A percentile compares a stretch with the other conserved stretches of the same genome.
phyloP scores from a whole-genome alignment of 2,888 invertebrate species.

The Hyalella azteca region DNA sequence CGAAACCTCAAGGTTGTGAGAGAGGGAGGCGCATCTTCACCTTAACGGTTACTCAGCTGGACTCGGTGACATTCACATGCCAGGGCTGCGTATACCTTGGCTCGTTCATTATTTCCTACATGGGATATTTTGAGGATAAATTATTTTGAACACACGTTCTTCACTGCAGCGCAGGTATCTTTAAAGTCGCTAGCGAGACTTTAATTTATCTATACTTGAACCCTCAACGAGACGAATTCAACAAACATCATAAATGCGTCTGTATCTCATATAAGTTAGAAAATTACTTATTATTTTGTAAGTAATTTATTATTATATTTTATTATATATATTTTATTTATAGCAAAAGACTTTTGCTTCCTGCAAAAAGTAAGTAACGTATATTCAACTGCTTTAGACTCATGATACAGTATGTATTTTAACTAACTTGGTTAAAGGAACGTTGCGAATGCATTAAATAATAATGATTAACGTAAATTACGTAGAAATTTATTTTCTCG shows the following conservation, averaged over 20 bases:
- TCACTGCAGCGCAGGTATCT: not conserved
- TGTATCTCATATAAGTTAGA: too few relatives aligned
- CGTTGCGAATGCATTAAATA: too few relatives aligned
- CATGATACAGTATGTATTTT: too few relatives aligned
- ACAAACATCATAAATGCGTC: not conserved
- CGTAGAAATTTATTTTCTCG: too few relatives aligned
- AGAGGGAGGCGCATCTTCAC: not conserved
- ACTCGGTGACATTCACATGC: not conserved
- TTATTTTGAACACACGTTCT: not conserved
- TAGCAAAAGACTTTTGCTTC: too few relatives aligned
- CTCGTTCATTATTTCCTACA: not conserved
- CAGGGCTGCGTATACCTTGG: not conserved
- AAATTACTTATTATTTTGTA: too few relatives aligned
- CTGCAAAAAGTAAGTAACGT: too few relatives aligned
- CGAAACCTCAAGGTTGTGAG: slow-evolving; percentile 29
- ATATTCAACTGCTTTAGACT: too few relatives aligned
- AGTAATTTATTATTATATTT: too few relatives aligned
- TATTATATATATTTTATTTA: too few relatives aligned
- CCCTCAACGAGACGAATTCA: not conserved
- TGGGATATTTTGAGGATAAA: not conserved
- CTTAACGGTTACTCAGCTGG: not conserved
- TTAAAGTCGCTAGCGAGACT: not conserved
- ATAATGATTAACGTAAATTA: too few relatives aligned
- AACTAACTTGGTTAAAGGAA: too few relatives aligned
- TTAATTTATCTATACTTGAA: not conserved